Evolutionary conservation across 92 coral and sea anemone genomes (phyloP), one percentile per base, ranked within the genome.

Genomic region (Umimayanthus chanpuru): DNA sequence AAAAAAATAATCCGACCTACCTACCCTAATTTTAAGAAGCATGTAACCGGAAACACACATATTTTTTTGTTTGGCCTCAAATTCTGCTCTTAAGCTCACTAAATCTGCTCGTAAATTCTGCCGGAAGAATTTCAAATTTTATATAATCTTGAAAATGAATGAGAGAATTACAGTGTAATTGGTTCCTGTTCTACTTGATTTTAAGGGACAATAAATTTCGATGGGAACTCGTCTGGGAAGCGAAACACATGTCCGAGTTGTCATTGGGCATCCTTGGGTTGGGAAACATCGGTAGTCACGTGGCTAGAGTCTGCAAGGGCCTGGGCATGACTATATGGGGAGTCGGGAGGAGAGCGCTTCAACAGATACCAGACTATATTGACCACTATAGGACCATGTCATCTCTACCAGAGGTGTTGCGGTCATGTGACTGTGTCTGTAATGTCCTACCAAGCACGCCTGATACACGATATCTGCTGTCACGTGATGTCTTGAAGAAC

Each of bases 401-500:
- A 32, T 32, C 91, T 66, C 88, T 96, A 21, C 55, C 90, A 25
- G 94, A 96, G 26, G 88, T 94, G 66, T 89, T 96, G 44, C 91
- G 89, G 56, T 93, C 95, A 10, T 92, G 98, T 89, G 96, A 96
- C 82, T 96, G 92, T 80, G 81, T 96, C 43, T 96, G 99, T 56
- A 95, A 90, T 88, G 84, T 96, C 67, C 90, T 96, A 55, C 99
- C 99, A 44, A 93, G 99, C 82, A 93, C 96, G 38, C 96, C 96
- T 53, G 84, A 85, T 4, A 96, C 99, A 20, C 88, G 81, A 39
- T 70, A 92, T 80, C 90, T 92, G 10, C 91, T 96, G 39, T 96
- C 99, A 64, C 96, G 98, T 15, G 90, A 89, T 81, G 91, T 91
- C 38, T 92, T 96, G 5, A 79, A 95, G 77, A 89, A 86, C 68